phyloP scores from a whole-genome alignment of 2,888 invertebrate genomes.

The Mythimna impura region DNA sequence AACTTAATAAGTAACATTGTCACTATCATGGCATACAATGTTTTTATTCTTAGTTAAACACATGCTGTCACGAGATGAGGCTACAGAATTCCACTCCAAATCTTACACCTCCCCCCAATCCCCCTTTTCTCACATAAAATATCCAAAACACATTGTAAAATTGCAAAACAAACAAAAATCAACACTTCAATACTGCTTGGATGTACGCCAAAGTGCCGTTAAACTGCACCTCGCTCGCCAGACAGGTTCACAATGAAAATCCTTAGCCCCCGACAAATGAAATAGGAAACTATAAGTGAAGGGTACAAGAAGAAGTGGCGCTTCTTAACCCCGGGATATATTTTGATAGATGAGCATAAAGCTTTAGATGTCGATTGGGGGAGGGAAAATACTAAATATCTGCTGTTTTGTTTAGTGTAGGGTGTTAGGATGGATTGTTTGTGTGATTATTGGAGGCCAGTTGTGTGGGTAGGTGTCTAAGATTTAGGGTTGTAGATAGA shows the following conservation, averaged over 20 bases:
- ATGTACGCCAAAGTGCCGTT: constrained; percentile 52
- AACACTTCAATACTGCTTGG: constrained; percentile 57
- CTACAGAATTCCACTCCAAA: not conserved
- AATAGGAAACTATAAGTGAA: constrained; percentile 68
- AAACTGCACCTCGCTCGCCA: constrained; percentile 32
- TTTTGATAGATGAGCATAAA: constrained; percentile 59
- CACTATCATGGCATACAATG: too few relatives aligned
- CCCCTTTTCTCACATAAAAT: not conserved
- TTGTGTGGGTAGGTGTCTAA: not conserved
- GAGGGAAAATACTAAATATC: constrained; percentile 27
- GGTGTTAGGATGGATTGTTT: not conserved
- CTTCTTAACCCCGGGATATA: constrained; percentile 41
- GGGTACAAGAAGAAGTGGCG: constrained; percentile 24
- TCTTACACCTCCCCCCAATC: too few relatives aligned
- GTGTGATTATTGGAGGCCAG: not conserved
- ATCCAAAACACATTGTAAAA: constrained; percentile 32
- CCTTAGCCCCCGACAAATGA: constrained; percentile 63
- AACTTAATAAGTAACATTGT: too few relatives aligned
- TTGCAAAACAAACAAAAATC: constrained; percentile 51
- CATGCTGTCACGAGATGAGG: not conserved
- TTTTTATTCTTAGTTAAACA: not conserved
- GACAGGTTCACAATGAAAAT: constrained; percentile 54
- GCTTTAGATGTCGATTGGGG: not conserved
- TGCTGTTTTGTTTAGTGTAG: constrained; percentile 7
- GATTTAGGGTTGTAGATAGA: not conserved